Conservation (phyloP, 1,140 invertebrate species). For the Lasaia peninsularis region DNA sequence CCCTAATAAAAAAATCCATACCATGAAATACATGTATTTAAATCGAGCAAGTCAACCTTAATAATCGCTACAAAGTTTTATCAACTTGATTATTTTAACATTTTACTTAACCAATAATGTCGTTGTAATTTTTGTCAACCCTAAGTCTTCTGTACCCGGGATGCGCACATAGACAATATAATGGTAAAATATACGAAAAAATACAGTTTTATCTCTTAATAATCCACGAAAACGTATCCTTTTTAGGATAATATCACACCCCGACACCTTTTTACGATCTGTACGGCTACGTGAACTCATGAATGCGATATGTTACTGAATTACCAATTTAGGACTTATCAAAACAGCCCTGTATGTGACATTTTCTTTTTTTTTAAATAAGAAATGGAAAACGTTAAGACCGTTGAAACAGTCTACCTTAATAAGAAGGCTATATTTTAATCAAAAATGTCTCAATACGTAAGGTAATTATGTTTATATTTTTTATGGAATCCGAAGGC, state of each 20-base stretch:
- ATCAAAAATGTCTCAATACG: too few relatives aligned
- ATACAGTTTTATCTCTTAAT: slow-evolving; percentile 13
- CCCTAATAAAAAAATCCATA: too few relatives aligned
- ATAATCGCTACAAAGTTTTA: too few relatives aligned
- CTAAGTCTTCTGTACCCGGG: not conserved
- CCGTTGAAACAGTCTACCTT: not conserved
- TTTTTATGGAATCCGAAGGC: too few relatives aligned
- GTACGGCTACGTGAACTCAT: slow-evolving; percentile 10
- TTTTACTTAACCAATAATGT: too few relatives aligned
- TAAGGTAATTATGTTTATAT: too few relatives aligned
- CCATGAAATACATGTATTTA: too few relatives aligned
- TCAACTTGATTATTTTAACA: too few relatives aligned
- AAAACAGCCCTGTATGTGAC: slow-evolving; percentile 2
- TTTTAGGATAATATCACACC: slow-evolving; percentile 13
- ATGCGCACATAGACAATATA: slow-evolving; percentile 5
- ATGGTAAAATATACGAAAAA: slow-evolving; percentile 16
- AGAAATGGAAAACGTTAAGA: not conserved
- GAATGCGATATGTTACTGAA: slow-evolving; percentile 12
- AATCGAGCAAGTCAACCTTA: too few relatives aligned
- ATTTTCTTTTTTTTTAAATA: slow-evolving; percentile 5
- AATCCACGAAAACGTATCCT: slow-evolving; percentile 13
- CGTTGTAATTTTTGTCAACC: not conserved
- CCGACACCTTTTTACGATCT: slow-evolving; percentile 13
- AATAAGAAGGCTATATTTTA: too few relatives aligned
- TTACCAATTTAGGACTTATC: slow-evolving; percentile 11